These are phyloP conservation scores for Ageneiosus marmoratus DNA, from an alignment of 2,113 vertebrate species.

Conservation along the genomic window DNA sequence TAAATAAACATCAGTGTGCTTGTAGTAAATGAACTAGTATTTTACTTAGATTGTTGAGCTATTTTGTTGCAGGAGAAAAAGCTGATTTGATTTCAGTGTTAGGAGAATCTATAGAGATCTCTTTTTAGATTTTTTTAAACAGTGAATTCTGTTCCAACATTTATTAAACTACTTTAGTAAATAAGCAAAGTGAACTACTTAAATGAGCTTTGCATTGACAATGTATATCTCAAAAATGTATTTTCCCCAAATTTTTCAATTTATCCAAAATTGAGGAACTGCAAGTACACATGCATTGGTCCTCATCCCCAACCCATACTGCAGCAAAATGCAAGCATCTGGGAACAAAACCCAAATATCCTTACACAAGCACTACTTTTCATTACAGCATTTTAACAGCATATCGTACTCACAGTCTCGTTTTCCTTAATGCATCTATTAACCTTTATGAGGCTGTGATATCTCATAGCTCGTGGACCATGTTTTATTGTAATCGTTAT, in stretches of 20 bases:
- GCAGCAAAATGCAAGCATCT: not conserved
- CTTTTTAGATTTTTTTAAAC: too few species aligned
- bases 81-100: too few species aligned
- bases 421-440: slow-evolving; percentile 32
- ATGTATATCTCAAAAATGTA: not conserved
- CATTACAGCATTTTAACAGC: slow-evolving; percentile 4
- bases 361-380: slow-evolving; percentile 14
- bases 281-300: not conserved
- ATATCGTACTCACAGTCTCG: slow-evolving; percentile 13
- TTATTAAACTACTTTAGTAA: not conserved
- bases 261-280: not conserved
- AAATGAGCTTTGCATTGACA: not conserved
- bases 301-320: not conserved
- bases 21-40: too few species aligned
- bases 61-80: too few species aligned
- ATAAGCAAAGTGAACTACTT: not conserved
- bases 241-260: not conserved
- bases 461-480: not conserved
- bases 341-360: not conserved
- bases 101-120: too few species aligned
- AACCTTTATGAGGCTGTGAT: slow-evolving; percentile 35
- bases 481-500: slow-evolving; percentile 35
- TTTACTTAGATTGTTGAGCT: too few species aligned
- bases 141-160: too few species aligned
- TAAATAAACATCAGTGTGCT: too few species aligned